These are phyloP conservation scores for Drosophila arawakana DNA, from an alignment of 1,140 invertebrate species.

Conservation along the genomic window DNA sequence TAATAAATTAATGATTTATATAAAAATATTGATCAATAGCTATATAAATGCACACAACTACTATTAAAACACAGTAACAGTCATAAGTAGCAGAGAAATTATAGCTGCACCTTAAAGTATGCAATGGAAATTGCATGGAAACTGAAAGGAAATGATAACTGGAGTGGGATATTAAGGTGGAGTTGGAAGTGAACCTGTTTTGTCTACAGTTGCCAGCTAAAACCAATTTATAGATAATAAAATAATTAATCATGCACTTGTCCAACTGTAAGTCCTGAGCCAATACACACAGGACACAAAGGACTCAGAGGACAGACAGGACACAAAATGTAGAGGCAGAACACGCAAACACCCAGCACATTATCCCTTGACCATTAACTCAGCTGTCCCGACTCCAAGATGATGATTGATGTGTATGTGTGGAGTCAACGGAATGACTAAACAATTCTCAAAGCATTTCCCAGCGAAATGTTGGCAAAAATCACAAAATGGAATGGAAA, in stretches of 20 bases:
- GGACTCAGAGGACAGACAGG: neutral
- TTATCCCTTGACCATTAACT: slow-evolving; percentile 75
- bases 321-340: slow-evolving; percentile 19
- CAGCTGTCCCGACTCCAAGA: slow-evolving; percentile 55
- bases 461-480: slow-evolving; percentile 58
- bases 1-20: too few relatives aligned
- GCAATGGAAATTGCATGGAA: slow-evolving; percentile 15
- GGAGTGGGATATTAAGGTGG: slow-evolving; percentile 2
- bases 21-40: too few relatives aligned
- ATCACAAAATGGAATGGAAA: slow-evolving; percentile 50
- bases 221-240: slow-evolving; percentile 81
- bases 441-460: slow-evolving; percentile 57
- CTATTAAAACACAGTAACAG: too few relatives aligned
- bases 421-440: slow-evolving; percentile 55
- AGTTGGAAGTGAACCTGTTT: slow-evolving; percentile 16
- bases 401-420: slow-evolving; percentile 72
- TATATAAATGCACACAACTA: too few relatives aligned
- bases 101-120: slow-evolving; percentile 32
- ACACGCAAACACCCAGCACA: slow-evolving; percentile 77
- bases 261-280: slow-evolving; percentile 48
- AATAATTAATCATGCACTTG: slow-evolving; percentile 82
- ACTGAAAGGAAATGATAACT: neutral
- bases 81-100: neutral
- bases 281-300: slow-evolving; percentile 15
- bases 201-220: slow-evolving; percentile 39